phyloP scores from a whole-genome alignment of 2,888 invertebrate species.

The Diloba caeruleocephala region DNA sequence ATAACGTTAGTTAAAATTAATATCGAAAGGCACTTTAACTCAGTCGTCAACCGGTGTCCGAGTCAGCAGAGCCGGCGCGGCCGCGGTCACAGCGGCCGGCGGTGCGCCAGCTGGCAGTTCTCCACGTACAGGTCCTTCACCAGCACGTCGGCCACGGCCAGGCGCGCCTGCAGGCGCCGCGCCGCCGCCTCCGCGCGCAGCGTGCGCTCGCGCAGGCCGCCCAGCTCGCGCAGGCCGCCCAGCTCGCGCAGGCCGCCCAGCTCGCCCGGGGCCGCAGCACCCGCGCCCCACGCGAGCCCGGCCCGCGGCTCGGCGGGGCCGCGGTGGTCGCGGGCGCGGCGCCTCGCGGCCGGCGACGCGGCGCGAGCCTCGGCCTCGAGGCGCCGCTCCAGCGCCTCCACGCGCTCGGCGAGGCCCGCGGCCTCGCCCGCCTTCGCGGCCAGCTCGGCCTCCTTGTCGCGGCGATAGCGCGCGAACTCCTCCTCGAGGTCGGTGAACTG shows the following conservation, averaged over 20 bases:
- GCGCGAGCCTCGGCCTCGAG: conserved; percentile 90
- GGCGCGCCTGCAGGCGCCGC: conserved; percentile 86
- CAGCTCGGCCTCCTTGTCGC: conserved; percentile 47
- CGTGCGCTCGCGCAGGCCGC: conserved; percentile 78
- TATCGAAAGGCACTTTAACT: conserved; percentile 43
- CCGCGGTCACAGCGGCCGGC: conserved; percentile 59
- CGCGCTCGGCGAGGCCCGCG: conserved; percentile 37
- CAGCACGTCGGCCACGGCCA: conserved; percentile 92
- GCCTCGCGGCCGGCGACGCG: conserved; percentile 34
- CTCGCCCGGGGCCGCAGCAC: conserved; percentile 3
- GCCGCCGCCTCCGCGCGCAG: conserved; percentile 88
- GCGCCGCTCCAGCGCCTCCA: conserved; percentile 39
- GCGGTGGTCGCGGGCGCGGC: conserved; percentile 25
- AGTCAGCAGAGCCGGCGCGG: background rate
- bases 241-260: conserved; percentile 72
- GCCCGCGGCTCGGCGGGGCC: too few species aligned
- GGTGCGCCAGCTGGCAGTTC: conserved; percentile 91
- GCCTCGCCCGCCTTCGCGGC: conserved; percentile 70
- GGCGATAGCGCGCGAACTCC: conserved; percentile 52
- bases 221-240: conserved; percentile 82
- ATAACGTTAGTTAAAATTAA: conserved; percentile 3
- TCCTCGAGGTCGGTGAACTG: conserved; percentile 79
- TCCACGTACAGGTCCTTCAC: conserved; percentile 96
- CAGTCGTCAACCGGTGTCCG: too few species aligned
- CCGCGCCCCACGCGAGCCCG: conserved; percentile 22